A percentile compares a stretch with the other conserved stretches of the same genome.
These are phyloP conservation scores for Germaria angustata DNA, from an alignment of 2,888 invertebrate genomes.

Conservation along the genomic window DNA sequence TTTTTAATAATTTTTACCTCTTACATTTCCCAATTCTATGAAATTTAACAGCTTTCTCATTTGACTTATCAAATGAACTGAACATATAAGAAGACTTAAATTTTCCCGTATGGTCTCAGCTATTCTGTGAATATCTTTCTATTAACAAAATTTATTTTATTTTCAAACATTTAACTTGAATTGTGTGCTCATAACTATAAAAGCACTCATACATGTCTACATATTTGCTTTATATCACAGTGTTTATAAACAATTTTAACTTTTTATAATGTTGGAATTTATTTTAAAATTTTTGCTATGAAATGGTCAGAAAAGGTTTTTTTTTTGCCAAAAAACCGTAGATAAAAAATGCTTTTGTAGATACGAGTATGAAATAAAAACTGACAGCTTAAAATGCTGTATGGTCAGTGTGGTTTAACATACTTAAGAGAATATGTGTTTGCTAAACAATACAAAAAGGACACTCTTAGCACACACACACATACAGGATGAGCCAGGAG, in stretches of 20 bases:
- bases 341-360: constrained; percentile 45
- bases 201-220: background rate
- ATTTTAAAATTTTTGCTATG: constrained; percentile 24
- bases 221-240: constrained; percentile 35
- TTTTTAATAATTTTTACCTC: too few species aligned
- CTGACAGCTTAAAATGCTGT: constrained; percentile 64
- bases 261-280: constrained; percentile 30
- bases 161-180: background rate
- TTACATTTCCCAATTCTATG: too few species aligned
- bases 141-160: background rate
- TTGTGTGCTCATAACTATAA: background rate
- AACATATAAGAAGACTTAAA: too few species aligned
- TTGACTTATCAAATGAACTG: too few species aligned
- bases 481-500: background rate
- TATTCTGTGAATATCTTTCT: background rate
- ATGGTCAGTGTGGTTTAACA: constrained; percentile 60
- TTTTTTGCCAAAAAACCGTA: background rate
- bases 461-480: constrained; percentile 8
- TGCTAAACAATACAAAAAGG: constrained; percentile 32
- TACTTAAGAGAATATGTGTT: constrained; percentile 32
- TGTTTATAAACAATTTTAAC: constrained; percentile 56
- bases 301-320: constrained; percentile 39
- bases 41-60: too few species aligned
- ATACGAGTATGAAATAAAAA: constrained; percentile 44
- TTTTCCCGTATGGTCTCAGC: too few species aligned